These are phyloP conservation scores for Phrynocephalus vlangalii DNA, from an alignment of 2,797 vertebrate genomes.

Conservation along the genomic window DNA sequence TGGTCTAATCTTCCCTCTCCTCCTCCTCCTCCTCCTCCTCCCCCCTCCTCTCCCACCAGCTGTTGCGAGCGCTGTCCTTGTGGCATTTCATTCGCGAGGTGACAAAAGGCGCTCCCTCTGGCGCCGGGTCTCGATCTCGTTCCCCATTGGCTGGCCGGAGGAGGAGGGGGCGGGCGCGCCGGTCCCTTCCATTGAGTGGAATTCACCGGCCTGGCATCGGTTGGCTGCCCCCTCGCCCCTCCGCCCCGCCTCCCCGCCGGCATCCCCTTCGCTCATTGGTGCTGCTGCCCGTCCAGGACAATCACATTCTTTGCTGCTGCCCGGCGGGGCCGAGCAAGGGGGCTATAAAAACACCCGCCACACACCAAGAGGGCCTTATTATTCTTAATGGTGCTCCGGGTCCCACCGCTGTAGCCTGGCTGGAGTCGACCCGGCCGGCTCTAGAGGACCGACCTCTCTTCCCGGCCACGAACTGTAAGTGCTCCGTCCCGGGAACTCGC, in stretches of 20 bases:
- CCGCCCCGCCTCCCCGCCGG: slow-evolving; percentile 27
- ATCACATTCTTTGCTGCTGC: slow-evolving; percentile 81
- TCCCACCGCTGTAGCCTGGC: slow-evolving; percentile 37
- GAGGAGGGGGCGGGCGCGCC: slow-evolving; percentile 78
- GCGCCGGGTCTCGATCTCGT: slow-evolving; percentile 29
- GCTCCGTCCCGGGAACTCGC: neutral
- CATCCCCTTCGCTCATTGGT: slow-evolving; percentile 82
- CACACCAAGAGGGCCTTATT: slow-evolving; percentile 79
- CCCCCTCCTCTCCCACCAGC: slow-evolving; percentile 44
- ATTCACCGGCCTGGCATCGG: slow-evolving; percentile 87
- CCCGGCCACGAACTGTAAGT: slow-evolving; percentile 54
- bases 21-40: slow-evolving; percentile 4
- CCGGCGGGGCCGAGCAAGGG: slow-evolving; percentile 69
- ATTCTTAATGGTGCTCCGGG: slow-evolving; percentile 72
- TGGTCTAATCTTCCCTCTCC: slow-evolving; percentile 16
- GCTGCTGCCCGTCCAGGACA: slow-evolving; percentile 77
- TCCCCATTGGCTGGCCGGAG: slow-evolving; percentile 69
- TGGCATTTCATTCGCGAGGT: slow-evolving; percentile 51
- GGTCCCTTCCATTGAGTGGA: slow-evolving; percentile 82
- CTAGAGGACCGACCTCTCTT: neutral
- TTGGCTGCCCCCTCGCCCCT: slow-evolving; percentile 67
- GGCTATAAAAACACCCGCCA: slow-evolving; percentile 84
- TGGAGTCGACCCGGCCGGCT: slow-evolving; percentile 29
- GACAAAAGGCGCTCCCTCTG: slow-evolving; percentile 52
- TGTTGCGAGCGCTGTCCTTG: slow-evolving; percentile 61